Evolutionary conservation across 37 sponge, comb jelly and placozoan genomes (phyloP), one percentile per base, ranked within the genome.

Genomic region (Theonella swinhoei): DNA sequence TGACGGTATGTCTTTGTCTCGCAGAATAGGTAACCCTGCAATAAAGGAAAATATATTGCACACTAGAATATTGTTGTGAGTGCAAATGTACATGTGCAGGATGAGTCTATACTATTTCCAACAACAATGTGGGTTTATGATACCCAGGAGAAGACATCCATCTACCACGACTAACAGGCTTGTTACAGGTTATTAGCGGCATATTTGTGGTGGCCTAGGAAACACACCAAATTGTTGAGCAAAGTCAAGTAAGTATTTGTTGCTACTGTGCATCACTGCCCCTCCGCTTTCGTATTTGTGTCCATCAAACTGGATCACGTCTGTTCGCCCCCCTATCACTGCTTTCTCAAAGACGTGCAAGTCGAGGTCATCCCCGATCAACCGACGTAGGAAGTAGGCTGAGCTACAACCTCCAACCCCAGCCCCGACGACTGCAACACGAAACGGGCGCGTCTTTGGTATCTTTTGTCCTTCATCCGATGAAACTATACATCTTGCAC

Each of bases 371-470:
- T 84, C 84, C 4, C 85, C 88, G 23, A 89, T 89, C 20, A 86
- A 34, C 66, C 90, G 89, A 11, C 88, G 79, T 20, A 96, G 89
- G 80, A 96, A 96, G 70, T 88, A 81, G 3, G 93, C 97, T 5
- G 89, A 71, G 24, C 76, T 75, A 35, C 91, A 81, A 0, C 97
- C 97, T 5, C 97, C 97, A n/a, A 93, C 76, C 9, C 95, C 95
- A 61, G 85, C 89, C 1, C 95, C 95, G 33, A 95, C 68, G n/a
- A 95, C 81, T 29, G 92, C 95, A 2, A 94, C 91, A 32, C 70
- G 47, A n/a, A n/a, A n/a, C n/a, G n/a, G n/a, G n/a, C n/a, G n/a
- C n/a, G n/a, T n/a, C 84, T 69, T 70, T 67, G 29, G 33, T 30
- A 39, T n/a, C n/a, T n/a, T n/a, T n/a, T n/a, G n/a, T n/a, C n/a